Base-by-base conservation (phyloP, 2,888 invertebrate genomes). In the Liodrosophila aerea region DNA sequence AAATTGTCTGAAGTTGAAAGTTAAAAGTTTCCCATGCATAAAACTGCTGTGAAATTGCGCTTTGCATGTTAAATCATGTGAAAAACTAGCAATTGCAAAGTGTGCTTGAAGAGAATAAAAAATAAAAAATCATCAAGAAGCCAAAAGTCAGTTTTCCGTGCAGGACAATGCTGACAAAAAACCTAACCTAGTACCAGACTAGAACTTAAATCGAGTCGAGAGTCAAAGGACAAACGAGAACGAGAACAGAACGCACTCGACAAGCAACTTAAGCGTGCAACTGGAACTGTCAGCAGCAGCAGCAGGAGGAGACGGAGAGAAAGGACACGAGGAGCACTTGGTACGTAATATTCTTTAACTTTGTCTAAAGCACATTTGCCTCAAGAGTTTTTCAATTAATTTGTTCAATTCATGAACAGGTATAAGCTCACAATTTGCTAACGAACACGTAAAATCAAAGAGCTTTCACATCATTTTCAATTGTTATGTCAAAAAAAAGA, bases 51-150 rank as follows among this genome's bases (percentile, higher is more conserved):
- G 43, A 64, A 80, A 73, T 66, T 63, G 47, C 39, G 49, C 60
- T 78, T 67, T 80, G 71, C 67, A 64, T 73, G 77, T 76, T 64
- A 64, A 84, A 84, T 71, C 63, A 81, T 71, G 76, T 60, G 65
- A 67, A 73, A 76, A 81, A 80, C 70, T 67, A 73, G 66, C 62
- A 56, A 60, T 54, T 46, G 13, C 29, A 4, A 49, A 46, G 46
- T 44, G 46, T 44, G 64, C 60, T 52, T 49, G 27, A 40, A 29
- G 11, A n/a, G 15, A 54, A 27, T 13, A 13, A 3, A 61, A 34
- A 13, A n/a, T n/a, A n/a, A 44, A 18, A 53, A 44, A 30, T 13
- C 36, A 50, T 45, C 44, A 37, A 46, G 44, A 47, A 53, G 11
- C 16, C 36, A 43, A 7, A 7, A 16, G 16, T 12, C 3, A 7